These are phyloP conservation scores for Ostrea denselamellosa DNA, from an alignment of 1,140 invertebrate genomes.

Conservation along the genomic window DNA sequence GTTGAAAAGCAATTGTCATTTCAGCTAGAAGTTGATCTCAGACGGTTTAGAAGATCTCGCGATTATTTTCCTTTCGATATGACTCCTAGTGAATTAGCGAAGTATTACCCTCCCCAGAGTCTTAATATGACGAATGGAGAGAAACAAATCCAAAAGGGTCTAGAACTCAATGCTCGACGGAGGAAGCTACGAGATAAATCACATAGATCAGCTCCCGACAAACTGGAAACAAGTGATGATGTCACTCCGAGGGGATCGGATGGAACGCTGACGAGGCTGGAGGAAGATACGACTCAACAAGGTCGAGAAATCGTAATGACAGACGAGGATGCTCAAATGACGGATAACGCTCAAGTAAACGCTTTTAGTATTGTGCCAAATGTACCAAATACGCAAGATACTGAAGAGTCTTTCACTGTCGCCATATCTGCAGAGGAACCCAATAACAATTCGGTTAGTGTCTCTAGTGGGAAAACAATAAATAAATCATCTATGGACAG, in stretches of 20 bases:
- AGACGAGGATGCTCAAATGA: conserved; percentile 39
- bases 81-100: conserved; percentile 60
- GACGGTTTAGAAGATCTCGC: conserved; percentile 60
- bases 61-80: conserved; percentile 66
- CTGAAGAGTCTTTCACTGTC: conserved; percentile 4
- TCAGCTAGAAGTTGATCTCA: conserved; percentile 62
- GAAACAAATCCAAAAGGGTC: conserved; percentile 54
- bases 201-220: conserved; percentile 50
- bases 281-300: conserved; percentile 22
- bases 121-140: conserved; percentile 64
- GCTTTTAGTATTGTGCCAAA: conserved; percentile 45
- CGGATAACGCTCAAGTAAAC: not conserved
- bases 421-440: not conserved
- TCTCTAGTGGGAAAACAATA: conserved; percentile 36
- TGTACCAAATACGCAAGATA: conserved; percentile 53
- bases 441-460: not conserved
- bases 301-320: conserved; percentile 7
- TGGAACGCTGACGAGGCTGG: conserved; percentile 13
- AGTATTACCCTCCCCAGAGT: conserved; percentile 62
- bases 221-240: conserved; percentile 45
- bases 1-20: conserved; percentile 62
- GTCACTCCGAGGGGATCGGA: not conserved
- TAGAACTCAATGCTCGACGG: conserved; percentile 55
- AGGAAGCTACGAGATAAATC: conserved; percentile 53
- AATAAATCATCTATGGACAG: not conserved